These are phyloP conservation scores for Pectinophora gossypiella DNA, from an alignment of 1,140 invertebrate genomes.

Conservation along the genomic window DNA sequence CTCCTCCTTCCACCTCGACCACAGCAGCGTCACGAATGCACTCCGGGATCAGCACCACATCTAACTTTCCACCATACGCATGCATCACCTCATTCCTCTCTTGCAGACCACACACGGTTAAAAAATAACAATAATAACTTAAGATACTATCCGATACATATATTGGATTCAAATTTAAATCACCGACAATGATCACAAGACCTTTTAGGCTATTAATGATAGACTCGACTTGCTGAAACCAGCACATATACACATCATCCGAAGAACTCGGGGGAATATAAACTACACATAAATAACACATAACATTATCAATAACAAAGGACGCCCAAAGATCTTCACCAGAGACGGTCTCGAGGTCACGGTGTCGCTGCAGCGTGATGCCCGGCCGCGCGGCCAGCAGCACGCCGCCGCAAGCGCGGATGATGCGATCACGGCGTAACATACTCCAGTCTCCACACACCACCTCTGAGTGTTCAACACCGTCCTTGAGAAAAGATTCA, in stretches of 20 bases:
- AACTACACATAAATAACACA: not conserved
- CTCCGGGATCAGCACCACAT: constrained; percentile 8
- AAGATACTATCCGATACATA: not conserved
- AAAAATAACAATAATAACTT: constrained; percentile 7
- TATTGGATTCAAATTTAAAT: constrained; percentile 4
- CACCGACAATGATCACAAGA: not conserved
- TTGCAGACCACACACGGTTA: not conserved
- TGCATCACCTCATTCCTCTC: constrained; percentile 2
- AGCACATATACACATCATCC: constrained; percentile 1
- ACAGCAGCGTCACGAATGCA: not conserved
- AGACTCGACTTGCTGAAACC: constrained; percentile 1
- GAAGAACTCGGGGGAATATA: constrained; percentile 4
- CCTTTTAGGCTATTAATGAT: not conserved
- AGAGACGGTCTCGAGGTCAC: not conserved
- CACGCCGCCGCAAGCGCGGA: not conserved
- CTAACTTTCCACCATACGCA: constrained; percentile 5
- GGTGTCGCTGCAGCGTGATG: not conserved
- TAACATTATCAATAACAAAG: not conserved
- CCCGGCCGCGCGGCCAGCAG: not conserved
- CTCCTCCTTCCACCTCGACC: not conserved
- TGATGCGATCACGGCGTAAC: constrained; percentile 6
- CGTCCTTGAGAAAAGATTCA: constrained; percentile 3
- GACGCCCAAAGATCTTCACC: not conserved
- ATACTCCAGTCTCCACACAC: not conserved
- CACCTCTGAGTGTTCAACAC: not conserved